Percentiles rank a stretch among this genome's conserved stretches.
These are phyloP conservation scores for Druon quercuslanigerum DNA, from an alignment of 1,140 invertebrate genomes.

Conservation along the genomic window DNA sequence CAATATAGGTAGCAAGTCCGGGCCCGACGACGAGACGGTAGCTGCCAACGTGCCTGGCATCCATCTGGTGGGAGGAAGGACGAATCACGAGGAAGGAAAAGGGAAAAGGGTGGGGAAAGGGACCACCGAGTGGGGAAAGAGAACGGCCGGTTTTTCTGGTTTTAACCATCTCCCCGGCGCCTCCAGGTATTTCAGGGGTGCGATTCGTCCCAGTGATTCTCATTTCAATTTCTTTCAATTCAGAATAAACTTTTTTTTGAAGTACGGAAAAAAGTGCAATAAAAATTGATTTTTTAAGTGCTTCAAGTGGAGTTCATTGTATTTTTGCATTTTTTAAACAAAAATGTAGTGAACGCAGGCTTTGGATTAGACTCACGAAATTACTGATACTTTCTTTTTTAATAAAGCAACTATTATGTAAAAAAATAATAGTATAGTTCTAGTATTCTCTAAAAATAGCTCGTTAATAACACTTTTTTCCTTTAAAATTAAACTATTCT, in stretches of 20 bases:
- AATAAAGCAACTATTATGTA: no score
- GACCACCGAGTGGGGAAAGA: constrained; percentile 35
- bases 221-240: constrained; percentile 37
- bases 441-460: no score
- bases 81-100: constrained; percentile 35
- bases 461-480: no score
- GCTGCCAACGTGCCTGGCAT: not conserved
- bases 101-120: constrained; percentile 32
- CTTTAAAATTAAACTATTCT: no score
- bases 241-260: not conserved
- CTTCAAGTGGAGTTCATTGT: no score
- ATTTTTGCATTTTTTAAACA: no score
- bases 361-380: no score
- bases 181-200: constrained; percentile 54
- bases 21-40: not conserved
- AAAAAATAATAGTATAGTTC: no score
- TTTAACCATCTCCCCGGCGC: constrained; percentile 53
- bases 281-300: no score
- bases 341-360: no score
- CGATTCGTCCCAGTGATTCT: constrained; percentile 52
- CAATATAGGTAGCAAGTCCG: not conserved
- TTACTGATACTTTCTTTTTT: no score
- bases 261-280: no score
- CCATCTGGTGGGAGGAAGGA: constrained; percentile 33
- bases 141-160: constrained; percentile 71